Percentiles rank a stretch among this genome's conserved stretches.
Evolutionary conservation across 2,797 vertebrate genomes (phyloP).

Genomic region (Ctenopoma kingsleyae): DNA sequence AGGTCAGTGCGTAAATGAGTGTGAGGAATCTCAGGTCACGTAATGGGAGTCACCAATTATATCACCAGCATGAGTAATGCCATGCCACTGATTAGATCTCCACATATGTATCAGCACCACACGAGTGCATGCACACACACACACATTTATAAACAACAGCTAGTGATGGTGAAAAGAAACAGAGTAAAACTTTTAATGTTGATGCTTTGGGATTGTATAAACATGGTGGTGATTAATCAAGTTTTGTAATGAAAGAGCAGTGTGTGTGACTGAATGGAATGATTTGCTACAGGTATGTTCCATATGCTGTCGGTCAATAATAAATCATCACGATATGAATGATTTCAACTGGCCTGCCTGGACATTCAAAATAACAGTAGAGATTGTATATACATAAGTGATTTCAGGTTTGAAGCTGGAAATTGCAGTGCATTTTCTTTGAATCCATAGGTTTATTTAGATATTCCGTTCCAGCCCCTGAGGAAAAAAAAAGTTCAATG

Average conservation of each 20-base stretch:
- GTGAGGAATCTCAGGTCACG: conserved; percentile 56
- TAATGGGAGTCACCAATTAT: conserved; percentile 45
- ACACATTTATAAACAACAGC: conserved; percentile 35
- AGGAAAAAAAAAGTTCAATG: not conserved
- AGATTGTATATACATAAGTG: not conserved
- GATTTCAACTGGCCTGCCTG: not conserved
- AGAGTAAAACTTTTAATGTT: conserved; percentile 3
- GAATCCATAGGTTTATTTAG: conserved; percentile 22
- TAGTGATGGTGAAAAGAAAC: conserved; percentile 35
- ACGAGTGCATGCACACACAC: not conserved
- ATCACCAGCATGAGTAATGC: conserved; percentile 11
- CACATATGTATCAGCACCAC: not conserved
- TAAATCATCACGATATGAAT: not conserved
- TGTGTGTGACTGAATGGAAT: not conserved
- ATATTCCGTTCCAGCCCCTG: conserved; percentile 13
- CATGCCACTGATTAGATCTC: conserved; percentile 9
- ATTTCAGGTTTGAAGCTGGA: not conserved
- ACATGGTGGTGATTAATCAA: not conserved
- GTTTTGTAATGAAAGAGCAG: not conserved
- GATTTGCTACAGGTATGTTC: conserved; percentile 6
- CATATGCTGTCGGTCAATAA: not conserved
- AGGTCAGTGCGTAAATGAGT: conserved; percentile 61
- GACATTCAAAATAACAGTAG: not conserved
- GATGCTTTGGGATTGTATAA: not conserved
- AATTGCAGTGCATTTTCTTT: conserved; percentile 7